Conservation (phyloP, 2,888 invertebrate species). For the Portevinia maculata region DNA sequence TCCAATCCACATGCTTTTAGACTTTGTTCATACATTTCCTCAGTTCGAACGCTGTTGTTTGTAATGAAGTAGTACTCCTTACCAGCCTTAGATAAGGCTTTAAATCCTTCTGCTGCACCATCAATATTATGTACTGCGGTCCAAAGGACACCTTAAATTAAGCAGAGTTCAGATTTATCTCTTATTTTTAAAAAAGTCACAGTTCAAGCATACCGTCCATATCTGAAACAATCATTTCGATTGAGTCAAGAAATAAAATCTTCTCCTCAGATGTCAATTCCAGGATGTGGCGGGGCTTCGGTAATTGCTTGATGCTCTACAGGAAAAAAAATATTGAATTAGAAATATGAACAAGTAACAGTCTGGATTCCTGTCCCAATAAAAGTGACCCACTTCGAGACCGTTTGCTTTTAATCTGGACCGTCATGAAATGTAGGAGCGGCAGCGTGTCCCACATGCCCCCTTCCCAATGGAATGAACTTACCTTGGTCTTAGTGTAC, state of each 20-base stretch:
- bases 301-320: conserved; percentile 32
- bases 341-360: too few species aligned
- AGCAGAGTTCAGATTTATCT: neutral
- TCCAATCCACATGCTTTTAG: conserved; percentile 77
- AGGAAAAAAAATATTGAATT: conserved; percentile 5
- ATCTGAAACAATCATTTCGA: conserved; percentile 85
- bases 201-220: conserved; percentile 84
- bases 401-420: too few species aligned
- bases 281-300: conserved; percentile 77
- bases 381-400: too few species aligned
- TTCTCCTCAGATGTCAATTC: conserved; percentile 78
- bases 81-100: conserved; percentile 80
- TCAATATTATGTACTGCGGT: conserved; percentile 78
- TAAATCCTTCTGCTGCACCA: conserved; percentile 79
- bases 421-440: too few species aligned
- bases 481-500: too few species aligned
- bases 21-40: conserved; percentile 76
- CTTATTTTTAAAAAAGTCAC: neutral
- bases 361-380: too few species aligned
- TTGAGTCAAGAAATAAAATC: conserved; percentile 82
- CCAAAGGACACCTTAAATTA: conserved; percentile 83
- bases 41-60: conserved; percentile 81
- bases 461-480: too few species aligned
- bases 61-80: conserved; percentile 82
- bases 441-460: too few species aligned